Conservation (phyloP, 2,888 invertebrate species). For the Microctonus aethiopoides region DNA sequence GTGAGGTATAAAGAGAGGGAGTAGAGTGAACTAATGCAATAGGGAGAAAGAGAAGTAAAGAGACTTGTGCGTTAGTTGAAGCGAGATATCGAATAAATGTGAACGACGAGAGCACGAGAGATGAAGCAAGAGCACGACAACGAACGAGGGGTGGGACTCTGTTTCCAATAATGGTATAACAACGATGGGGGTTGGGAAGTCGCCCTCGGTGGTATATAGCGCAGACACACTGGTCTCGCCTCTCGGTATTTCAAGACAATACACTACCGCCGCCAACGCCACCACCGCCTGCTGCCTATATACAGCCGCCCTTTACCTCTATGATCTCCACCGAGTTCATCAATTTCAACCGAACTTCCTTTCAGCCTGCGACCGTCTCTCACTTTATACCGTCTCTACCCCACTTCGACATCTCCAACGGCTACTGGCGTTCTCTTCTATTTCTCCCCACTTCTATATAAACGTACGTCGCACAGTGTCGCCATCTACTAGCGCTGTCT, state of each 20-base stretch:
- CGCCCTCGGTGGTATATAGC: constrained; percentile 26
- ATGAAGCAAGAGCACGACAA: constrained; percentile 28
- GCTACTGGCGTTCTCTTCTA: not conserved
- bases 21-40: not conserved
- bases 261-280: constrained; percentile 7
- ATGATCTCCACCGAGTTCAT: constrained; percentile 28
- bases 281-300: not conserved
- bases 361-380: not conserved
- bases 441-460: not conserved
- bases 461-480: not conserved
- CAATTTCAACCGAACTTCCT: constrained; percentile 21
- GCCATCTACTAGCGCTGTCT: not conserved
- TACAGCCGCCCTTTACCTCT: constrained; percentile 18
- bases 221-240: constrained; percentile 31
- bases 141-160: constrained; percentile 9
- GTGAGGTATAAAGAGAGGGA: not conserved
- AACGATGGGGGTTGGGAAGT: constrained; percentile 12
- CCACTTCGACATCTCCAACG: not conserved
- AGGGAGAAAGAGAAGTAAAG: constrained; percentile 26
- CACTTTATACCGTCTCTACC: constrained; percentile 1
- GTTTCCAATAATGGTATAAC: constrained; percentile 33
- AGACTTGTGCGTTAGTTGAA: not conserved
- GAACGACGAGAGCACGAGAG: not conserved
- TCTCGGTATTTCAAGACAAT: constrained; percentile 33
- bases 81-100: not conserved